A percentile compares a stretch with the other conserved stretches of the same genome.
Evolutionary conservation across 2,113 vertebrate species (phyloP).

Genomic region (Hippolais icterina): DNA sequence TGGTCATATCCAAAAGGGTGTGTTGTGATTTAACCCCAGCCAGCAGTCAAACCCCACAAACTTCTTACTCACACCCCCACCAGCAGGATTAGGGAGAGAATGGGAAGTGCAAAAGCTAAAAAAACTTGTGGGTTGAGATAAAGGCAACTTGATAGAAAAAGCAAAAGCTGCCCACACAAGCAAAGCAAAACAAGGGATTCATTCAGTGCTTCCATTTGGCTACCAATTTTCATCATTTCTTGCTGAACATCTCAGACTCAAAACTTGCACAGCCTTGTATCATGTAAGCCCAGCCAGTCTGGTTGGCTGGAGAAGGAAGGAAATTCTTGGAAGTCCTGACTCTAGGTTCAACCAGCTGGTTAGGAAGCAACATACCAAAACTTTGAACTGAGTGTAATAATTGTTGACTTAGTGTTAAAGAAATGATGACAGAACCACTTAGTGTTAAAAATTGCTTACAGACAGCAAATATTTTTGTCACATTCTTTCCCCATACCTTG

Average conservation of each 20-base stretch:
- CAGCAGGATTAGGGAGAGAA: not conserved
- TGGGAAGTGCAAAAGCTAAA: not conserved
- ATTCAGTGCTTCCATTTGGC: not conserved
- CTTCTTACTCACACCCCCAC: rapidly evolving
- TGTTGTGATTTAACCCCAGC: not conserved
- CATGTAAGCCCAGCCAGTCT: not conserved
- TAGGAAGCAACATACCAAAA: not conserved
- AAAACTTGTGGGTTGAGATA: not conserved
- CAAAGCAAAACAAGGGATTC: not conserved
- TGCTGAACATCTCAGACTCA: not conserved
- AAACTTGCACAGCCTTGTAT: not conserved
- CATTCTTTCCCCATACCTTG: not conserved
- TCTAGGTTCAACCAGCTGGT: not conserved
- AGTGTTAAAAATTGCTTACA: not conserved
- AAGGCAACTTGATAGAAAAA: not conserved
- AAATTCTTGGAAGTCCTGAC: not conserved
- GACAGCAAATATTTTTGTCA: not conserved
- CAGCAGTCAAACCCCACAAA: not conserved
- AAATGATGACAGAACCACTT: not conserved
- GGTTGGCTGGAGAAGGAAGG: not conserved
- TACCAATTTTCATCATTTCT: not conserved
- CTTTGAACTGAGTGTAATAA: not conserved
- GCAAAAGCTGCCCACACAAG: not conserved
- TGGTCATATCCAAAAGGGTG: not conserved
- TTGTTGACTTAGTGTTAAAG: not conserved